Evolutionary conservation across 2,113 vertebrate genomes (phyloP).

Genomic region (Triplophysa rosa): DNA sequence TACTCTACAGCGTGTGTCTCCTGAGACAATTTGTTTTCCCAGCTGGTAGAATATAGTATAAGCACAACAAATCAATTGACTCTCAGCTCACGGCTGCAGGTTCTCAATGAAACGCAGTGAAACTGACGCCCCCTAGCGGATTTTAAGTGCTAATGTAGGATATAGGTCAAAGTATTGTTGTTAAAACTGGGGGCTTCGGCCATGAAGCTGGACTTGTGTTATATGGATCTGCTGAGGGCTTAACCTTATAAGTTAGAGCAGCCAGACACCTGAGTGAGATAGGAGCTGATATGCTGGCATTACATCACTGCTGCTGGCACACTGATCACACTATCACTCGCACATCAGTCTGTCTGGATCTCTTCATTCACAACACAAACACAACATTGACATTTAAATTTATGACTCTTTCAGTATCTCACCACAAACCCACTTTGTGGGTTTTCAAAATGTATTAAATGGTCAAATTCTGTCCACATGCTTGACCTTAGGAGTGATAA

Average conservation of each 20-base stretch:
- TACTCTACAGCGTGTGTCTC: neutral
- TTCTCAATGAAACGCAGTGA: slow-evolving; percentile 12
- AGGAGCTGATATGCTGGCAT: slow-evolving; percentile 22
- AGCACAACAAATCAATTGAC: slow-evolving; percentile 29
- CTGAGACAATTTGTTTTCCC: slow-evolving; percentile 29
- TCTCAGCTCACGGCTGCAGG: slow-evolving; percentile 22
- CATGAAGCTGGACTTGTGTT: neutral
- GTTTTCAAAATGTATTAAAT: no score
- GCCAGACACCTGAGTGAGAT: slow-evolving; percentile 36
- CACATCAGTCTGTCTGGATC: neutral
- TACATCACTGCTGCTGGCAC: slow-evolving; percentile 19
- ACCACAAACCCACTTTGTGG: no score
- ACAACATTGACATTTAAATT: neutral
- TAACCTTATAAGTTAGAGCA: slow-evolving; percentile 43
- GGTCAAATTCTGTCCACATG: no score
- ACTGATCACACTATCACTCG: slow-evolving; percentile 29
- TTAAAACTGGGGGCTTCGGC: neutral
- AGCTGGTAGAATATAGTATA: neutral
- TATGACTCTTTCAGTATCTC: no score
- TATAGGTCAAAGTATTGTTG: neutral
- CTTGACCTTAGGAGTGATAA: no score
- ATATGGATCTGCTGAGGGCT: neutral
- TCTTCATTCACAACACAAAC: neutral
- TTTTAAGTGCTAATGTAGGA: neutral
- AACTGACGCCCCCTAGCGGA: slow-evolving; percentile 21